Base-by-base conservation (phyloP, 2,888 invertebrate genomes). In the Lasioglossum zephyrum region DNA sequence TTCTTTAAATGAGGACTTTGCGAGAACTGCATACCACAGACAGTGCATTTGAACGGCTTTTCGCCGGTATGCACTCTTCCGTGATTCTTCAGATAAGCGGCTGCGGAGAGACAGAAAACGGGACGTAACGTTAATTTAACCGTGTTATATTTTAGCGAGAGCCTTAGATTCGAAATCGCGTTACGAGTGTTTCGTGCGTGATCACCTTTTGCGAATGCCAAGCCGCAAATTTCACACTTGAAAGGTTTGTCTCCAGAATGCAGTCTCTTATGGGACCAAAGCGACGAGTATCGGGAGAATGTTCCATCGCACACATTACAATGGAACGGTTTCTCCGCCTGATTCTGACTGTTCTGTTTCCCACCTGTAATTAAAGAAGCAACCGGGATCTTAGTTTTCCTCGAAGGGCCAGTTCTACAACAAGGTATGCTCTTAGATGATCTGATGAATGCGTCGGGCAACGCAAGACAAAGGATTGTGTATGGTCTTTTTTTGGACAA, bases 21-120 rank as follows among this genome's bases (percentile, higher is more conserved):
- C 9, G 98, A 98, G 95, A 98, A 98, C 94, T 98, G 98, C 98
- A 98, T 98, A 73, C 98, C 98, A 94, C 98, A 98, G 41, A 98
- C 98, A 93, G 97, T 97, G 95, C 98, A 98, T 95, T 97, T 97
- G 93, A 92, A 96, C 18, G 96, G 96, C 84, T 96, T 96, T 88
- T 96, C 96, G 13, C 98, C 98, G 0, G 98, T 98, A 91, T 98
- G 98, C 92, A 98, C 98, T 91, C 98, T 96, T 76, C 98, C 97
- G 95, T 98, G 98, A 94, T 98, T 98, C 95, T 98, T 98, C 89
- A 98, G 96, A 95, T 98, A 98, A n/a, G 98, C 98, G 81, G 98
- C 94, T 96, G 92, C 57, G 75, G 70, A 79, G 72, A 41, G 36
- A 31, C 31, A 31, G 18, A 63, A 63, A 63, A 63, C 26, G 31